Evolutionary conservation across 2,797 vertebrate species (phyloP), one percentile per base, ranked within the genome.

Genomic region (Dermochelys coriacea): DNA sequence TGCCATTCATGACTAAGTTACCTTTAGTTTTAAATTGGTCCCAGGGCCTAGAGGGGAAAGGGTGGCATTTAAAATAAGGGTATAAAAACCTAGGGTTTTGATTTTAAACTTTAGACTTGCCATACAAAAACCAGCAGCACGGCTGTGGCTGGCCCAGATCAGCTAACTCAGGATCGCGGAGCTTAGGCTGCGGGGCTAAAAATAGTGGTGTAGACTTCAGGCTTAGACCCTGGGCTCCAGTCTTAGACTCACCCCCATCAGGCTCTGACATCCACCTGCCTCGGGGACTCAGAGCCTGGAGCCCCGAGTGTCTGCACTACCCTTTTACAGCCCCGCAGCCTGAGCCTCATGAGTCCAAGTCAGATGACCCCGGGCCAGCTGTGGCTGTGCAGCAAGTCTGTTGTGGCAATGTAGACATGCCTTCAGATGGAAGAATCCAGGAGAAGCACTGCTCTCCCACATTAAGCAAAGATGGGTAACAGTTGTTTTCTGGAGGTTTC

Each of bases 1-100:
- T 94, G 90, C 89, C 78, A 96, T 92, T 94, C 93, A 96, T 45
- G 74, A 78, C 37, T 90, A 78, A 94, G 89, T 90, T 95, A 91
- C 90, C 85, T 45, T 52, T 55, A 50, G 59, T 75, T 95, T 95
- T 85, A 95, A 27, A 90, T 50, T 92, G 85, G 86, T 85, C 84
- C 16, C 2, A 15, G 21, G 59, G 93, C 87, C 87, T 68, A 80
- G 19, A 94, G 86, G 31, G 21, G 86, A 93, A 78, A 21, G 7
- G 90, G 9, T 1, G 3, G 49, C 64, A 94, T 93, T 92, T 55
- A 82, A 37, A 91, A 89, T 11, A 92, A 80, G 84, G 11, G 89
- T 9, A 47, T 45, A 78, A 80, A 82, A 59, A 15, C 71, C 10
- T 75, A 41, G 19, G 68, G 19, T n/a, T 41, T 41, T 25, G n/a